phyloP scores from a whole-genome alignment of 2,113 vertebrate genomes.

The Mus musculus region GRCm39 chrX:11692501-11693000 shows the following conservation, averaged over 20 bases:
- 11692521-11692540: not conserved
- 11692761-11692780: not conserved
- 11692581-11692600: slow-evolving; percentile 42
- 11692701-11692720: not conserved
- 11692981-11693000: not conserved
- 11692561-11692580: slow-evolving; percentile 53
- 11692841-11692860: not conserved
- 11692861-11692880: not conserved
- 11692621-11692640: slow-evolving; percentile 52
- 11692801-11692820: not conserved
- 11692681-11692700: not conserved
- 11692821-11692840: not conserved
- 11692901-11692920: not conserved
- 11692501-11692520: not conserved
- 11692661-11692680: slow-evolving; percentile 21
- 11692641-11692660: not conserved
- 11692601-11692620: slow-evolving; percentile 37
- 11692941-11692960: not conserved
- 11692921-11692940: not conserved
- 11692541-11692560: not conserved
- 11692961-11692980: not conserved
- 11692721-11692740: not conserved
- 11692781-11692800: not conserved
- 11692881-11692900: not conserved
- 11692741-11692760: not conserved